Base-by-base conservation (phyloP, 2,888 invertebrate genomes). In the Microplitis deprimator region DNA sequence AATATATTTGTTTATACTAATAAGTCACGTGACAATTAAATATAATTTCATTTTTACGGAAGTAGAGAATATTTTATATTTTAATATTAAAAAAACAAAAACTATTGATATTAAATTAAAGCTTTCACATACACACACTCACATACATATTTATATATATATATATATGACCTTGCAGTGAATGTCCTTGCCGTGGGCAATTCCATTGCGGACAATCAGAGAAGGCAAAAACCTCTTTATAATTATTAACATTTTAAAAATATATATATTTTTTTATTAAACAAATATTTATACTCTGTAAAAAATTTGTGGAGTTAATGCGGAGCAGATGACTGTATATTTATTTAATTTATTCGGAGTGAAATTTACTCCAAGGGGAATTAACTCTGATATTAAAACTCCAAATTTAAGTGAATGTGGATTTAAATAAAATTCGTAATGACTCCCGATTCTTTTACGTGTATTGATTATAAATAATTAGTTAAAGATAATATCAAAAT, bases 101-200 rank as follows among this genome's bases (percentile, higher is more conserved):
- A 50, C 4, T 13, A 50, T 5, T 13, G 1, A 50, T 50, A 50
- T 1, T 13, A 75, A 75, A 40, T 39, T 17, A 41, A 69, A 75
- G 38, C 62, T 75, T 78, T 77, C 75, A 75, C 78, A 41, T 41
- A 68, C 68, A 68, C 65, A 69, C 76, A 68, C 1, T 8, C 50
- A 50, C 50, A 50, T 10, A 50, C 6, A 50, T 50, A 10, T 5
- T 13, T 50, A 50, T 50, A 73, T 59, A 29, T 4, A 50, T 50
- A 50, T 50, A 76, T 59, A 41, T 39, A 70, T 78, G 79, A 79
- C 80, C 79, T 79, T 80, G 79, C 41, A 70, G 77, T 68, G 77
- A 73, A 70, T 73, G 81, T 82, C 82, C 81, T 82, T 82, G 82
- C 82, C 81, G 76, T 69, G 68, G 78, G 82, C 81, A 79, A 77